Conservation (phyloP, 2,113 vertebrate genomes). For the Miniopterus natalensis region DNA sequence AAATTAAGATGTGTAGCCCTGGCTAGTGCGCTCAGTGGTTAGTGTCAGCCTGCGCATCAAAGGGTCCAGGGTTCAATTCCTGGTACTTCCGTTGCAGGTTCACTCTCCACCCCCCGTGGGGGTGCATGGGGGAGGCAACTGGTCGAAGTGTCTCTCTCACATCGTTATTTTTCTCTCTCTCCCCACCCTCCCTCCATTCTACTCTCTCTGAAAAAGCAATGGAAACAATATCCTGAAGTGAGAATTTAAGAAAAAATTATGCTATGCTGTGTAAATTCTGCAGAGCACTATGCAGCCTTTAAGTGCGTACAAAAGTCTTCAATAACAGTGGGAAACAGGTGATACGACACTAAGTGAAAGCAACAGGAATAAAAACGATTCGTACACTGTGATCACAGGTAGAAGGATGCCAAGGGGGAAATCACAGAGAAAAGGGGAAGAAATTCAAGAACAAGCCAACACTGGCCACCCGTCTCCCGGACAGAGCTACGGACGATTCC, state of each 20-base stretch:
- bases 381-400: background rate
- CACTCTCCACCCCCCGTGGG: too few species aligned
- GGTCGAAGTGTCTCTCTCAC: too few species aligned
- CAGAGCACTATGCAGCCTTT: slow-evolving; percentile 1
- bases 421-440: slow-evolving; percentile 21
- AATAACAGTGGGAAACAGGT: background rate
- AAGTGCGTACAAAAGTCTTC: background rate
- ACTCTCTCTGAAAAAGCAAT: too few species aligned
- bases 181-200: too few species aligned
- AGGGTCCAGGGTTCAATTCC: too few species aligned
- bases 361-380: background rate
- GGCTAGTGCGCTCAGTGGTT: too few species aligned
- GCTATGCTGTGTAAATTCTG: background rate
- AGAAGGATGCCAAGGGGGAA: background rate
- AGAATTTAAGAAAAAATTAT: too few species aligned
- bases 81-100: too few species aligned
- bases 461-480: background rate
- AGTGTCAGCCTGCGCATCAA: too few species aligned
- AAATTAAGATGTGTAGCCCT: background rate
- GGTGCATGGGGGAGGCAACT: too few species aligned
- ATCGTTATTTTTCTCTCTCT: too few species aligned
- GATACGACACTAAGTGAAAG: background rate
- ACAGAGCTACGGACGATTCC: background rate
- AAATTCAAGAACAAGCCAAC: slow-evolving; percentile 13
- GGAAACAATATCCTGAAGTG: too few species aligned